Percentiles rank a stretch among this genome's conserved stretches.
These are phyloP conservation scores for Prochilodus magdalenae DNA, from an alignment of 2,113 vertebrate genomes.

Conservation along the genomic window DNA sequence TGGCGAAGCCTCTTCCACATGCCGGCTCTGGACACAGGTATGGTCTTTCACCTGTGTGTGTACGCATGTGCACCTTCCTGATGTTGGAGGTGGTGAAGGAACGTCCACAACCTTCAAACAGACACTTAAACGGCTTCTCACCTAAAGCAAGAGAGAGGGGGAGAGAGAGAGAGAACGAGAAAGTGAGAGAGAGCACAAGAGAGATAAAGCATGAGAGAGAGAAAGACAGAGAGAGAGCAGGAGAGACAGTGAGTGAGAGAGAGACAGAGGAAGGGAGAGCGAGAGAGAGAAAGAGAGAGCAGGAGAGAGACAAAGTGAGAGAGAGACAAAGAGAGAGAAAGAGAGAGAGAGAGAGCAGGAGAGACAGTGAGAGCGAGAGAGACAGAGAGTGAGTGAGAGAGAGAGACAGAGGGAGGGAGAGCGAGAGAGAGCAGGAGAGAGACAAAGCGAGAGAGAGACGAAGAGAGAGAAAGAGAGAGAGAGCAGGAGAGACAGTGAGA, in stretches of 20 bases:
- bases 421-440: not conserved
- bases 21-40: conserved; percentile 80
- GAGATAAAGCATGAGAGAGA: too few species aligned
- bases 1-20: conserved; percentile 84
- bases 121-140: conserved; percentile 83
- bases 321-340: too few species aligned
- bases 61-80: conserved; percentile 84
- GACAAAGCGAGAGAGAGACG: not conserved
- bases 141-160: conserved; percentile 61
- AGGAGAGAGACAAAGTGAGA: too few species aligned
- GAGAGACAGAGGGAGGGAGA: not conserved
- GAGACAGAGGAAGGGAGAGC: too few species aligned
- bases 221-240: too few species aligned
- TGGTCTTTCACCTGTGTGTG: conserved; percentile 83
- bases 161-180: not conserved
- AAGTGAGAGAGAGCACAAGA: too few species aligned
- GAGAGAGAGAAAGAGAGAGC: too few species aligned
- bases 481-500: not conserved
- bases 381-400: not conserved
- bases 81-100: conserved; percentile 87
- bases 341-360: not conserved
- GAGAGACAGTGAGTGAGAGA: too few species aligned
- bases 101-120: conserved; percentile 83
- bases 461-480: not conserved
- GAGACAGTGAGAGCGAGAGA: not conserved